Conservation (phyloP, 2,797 vertebrate species). For the Enteromius paludinosus region DNA sequence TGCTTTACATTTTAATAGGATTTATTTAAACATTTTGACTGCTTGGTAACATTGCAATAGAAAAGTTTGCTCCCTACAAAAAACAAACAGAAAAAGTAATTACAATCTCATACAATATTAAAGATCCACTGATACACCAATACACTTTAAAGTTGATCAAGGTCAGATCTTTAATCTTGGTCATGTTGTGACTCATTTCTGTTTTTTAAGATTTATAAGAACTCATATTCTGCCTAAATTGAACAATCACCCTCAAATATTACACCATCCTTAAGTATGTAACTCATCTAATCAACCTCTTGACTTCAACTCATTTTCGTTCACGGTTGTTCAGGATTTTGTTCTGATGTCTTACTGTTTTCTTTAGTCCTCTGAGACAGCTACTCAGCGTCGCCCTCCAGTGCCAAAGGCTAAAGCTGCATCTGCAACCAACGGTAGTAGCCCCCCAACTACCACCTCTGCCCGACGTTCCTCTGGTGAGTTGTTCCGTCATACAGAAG, state of each 20-base stretch:
- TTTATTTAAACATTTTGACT: not conserved
- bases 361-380: constrained; percentile 73
- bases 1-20: not conserved
- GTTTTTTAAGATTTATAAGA: not conserved
- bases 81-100: not conserved
- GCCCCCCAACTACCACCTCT: constrained; percentile 60
- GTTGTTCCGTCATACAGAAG: not conserved
- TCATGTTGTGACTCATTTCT: not conserved
- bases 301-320: not conserved
- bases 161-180: not conserved
- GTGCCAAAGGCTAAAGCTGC: constrained; percentile 77
- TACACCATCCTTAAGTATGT: not conserved
- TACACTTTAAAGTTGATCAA: not conserved
- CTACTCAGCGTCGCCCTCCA: constrained; percentile 80
- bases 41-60: not conserved
- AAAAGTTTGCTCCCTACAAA: not conserved
- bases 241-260: constrained; percentile 15
- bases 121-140: constrained; percentile 8
- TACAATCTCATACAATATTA: not conserved
- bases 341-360: not conserved
- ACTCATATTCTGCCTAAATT: not conserved
- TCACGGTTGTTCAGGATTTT: not conserved
- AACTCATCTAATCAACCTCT: constrained; percentile 1
- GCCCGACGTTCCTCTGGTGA: constrained; percentile 43
- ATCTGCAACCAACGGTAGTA: constrained; percentile 65